Evolutionary conservation across 2,113 vertebrate species (phyloP), one percentile per base, ranked within the genome.

Genomic region (Gambusia affinis): DNA sequence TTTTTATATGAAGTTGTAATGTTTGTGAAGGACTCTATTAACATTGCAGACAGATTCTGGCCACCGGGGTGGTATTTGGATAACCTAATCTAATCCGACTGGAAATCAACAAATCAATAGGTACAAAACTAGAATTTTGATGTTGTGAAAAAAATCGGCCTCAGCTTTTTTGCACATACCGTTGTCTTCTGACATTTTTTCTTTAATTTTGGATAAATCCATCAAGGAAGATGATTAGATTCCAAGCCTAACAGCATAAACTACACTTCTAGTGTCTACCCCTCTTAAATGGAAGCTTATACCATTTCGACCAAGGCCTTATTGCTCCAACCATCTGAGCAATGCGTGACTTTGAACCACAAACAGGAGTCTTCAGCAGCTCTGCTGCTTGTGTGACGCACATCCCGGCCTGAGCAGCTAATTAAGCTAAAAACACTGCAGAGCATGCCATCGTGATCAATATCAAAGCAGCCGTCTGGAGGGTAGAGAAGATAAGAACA

Each of bases 391-490:
- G 76, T 29, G 81, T 81, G 83, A 81, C 84, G 84, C 76, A 84
- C 76, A 77, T 89, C 86, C 88, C 90, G 83, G 87, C 87, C 88
- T 88, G 79, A 88, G 73, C 69, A 4, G 60, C 83, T 93, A 93
- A 93, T 92, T 92, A 92, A 89, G 88, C 80, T 89, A 88, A 92
- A 88, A 91, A 90, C 84, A 88, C 87, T 71, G 88, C 86, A 79
- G 82, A 85, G 83, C 85, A 73, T 70, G 72, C 84, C 85, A 85
- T 85, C 86, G 69, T 87, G 91, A 93, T 94, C 90, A 37, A 92
- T 92, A 93, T 93, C 93, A 94, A 93, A 93, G 90, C 85, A 87
- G 86, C 81, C 88, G 88, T 91, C 89, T 85, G 82, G 85, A 92
- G 91, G 91, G 78, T 73, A 76, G 75, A 78, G 82, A 31, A 31